Conservation (phyloP, 2,888 invertebrate species). For the Trissoscelio sp. region DNA sequence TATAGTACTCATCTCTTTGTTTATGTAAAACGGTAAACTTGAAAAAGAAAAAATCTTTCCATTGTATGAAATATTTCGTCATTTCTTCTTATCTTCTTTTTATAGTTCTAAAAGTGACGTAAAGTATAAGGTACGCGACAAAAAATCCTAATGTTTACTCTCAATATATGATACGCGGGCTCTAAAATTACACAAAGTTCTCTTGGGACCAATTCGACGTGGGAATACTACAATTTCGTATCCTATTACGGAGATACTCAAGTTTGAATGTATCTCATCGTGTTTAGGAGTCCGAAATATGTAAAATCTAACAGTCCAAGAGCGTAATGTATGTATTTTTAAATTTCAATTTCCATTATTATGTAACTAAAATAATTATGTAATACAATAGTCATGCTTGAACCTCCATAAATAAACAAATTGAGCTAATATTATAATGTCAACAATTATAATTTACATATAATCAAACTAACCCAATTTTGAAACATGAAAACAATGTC, state of each 20-base stretch:
- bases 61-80: constrained; percentile 18
- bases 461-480: no score
- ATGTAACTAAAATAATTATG: no score
- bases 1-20: background rate
- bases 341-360: constrained; percentile 17
- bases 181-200: background rate
- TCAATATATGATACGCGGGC: background rate
- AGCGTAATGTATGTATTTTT: background rate
- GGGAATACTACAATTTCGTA: constrained; percentile 19
- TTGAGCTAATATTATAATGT: no score
- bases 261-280: constrained; percentile 19
- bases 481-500: no score
- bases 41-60: background rate
- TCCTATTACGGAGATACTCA: constrained; percentile 15
- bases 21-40: background rate
- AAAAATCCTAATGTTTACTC: constrained; percentile 27
- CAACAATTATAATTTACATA: no score
- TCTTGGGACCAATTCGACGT: constrained; percentile 27
- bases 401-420: no score
- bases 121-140: background rate
- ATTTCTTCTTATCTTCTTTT: constrained; percentile 27
- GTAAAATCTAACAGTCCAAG: background rate
- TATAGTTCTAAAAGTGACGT: constrained; percentile 20
- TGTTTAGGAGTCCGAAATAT: background rate
- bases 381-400: no score